Conservation (phyloP, 2,888 invertebrate species). For the Tetragonisca angustula region DNA sequence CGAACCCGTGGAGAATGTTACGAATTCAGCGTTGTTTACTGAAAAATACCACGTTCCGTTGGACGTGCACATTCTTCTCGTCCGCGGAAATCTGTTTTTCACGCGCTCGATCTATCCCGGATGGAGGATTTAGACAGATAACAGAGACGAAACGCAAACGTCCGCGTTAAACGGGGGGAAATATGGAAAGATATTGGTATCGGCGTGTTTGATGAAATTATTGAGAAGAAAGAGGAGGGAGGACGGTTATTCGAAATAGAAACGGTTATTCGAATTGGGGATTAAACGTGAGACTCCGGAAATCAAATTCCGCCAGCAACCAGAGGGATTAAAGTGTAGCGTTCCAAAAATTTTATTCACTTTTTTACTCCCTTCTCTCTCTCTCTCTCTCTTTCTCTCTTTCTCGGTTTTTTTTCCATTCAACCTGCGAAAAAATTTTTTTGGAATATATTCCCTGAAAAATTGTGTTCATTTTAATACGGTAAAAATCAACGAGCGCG, state of each 20-base stretch:
- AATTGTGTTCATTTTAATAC: conserved; percentile 1
- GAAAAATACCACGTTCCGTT: conserved; percentile 12
- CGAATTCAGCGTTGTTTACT: not conserved
- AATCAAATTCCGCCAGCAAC: not conserved
- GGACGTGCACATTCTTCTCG: not conserved
- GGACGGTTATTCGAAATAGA: too few relatives aligned
- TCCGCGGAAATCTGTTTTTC: conserved; percentile 1
- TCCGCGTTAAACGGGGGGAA: not conserved
- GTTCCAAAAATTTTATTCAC: not conserved
- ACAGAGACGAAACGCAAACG: not conserved
- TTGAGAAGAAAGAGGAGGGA: not conserved
- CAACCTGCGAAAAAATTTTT: not conserved
- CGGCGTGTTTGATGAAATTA: not conserved
- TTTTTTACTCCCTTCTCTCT: too few relatives aligned
- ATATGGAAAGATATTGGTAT: not conserved
- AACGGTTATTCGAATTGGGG: not conserved
- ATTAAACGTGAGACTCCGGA: not conserved
- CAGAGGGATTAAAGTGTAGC: not conserved
- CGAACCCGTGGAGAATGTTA: conserved; percentile 10
- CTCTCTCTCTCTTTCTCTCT: too few relatives aligned
- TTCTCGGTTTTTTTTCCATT: not conserved
- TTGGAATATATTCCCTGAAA: not conserved
- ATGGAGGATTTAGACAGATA: not conserved
- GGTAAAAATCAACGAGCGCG: not conserved
- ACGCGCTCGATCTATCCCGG: not conserved